Evolutionary conservation across 2,888 invertebrate species (phyloP), one percentile per base, ranked within the genome.

Genomic region (Ophonus ardosiacus): DNA sequence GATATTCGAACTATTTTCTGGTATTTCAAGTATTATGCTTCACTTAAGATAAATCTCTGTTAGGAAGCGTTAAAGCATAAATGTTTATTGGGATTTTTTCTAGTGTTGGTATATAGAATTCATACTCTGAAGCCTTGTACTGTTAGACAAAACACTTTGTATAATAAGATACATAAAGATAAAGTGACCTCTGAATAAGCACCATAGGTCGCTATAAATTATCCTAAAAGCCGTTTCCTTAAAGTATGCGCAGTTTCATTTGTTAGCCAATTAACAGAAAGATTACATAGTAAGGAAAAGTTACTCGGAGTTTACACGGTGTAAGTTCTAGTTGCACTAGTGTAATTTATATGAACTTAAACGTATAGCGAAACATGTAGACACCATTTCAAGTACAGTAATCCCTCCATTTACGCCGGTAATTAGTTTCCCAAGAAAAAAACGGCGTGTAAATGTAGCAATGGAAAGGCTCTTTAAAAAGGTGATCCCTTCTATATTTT

Each of bases 311-410:
- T 63, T 63, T 63, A 63, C 63, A 51, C 63, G 24, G 61, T 8
- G 63, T 63, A 63, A 63, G 63, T 24, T 63, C 13, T 63, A 63
- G 63, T 21, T 63, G 63, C 63, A 63, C 63, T 10, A 24, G 63
- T 63, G 63, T 24, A 63, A 63, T 63, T 63, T 63, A 63, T 63
- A 63, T 63, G 63, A 63, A 63, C 21, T 63, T 63, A 13, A 63
- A 63, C 24, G 17, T 63, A 63, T 63, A 8, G 17, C 8, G 59
- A 59, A 59, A 59, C 59, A 59, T 59, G 59, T 59, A 59, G 17
- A 59, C 18, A 59, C 59, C 59, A 17, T 17, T 59, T 59, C 5
- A 59, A 59, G 59, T 59, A 59, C 17, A 7, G 59, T 15, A 59
- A 15, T 59, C 18, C 59, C 59, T 3, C 15, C 15, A 59, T 7